Percentiles rank a stretch among this genome's conserved stretches.
Conservation (phyloP, 2,113 vertebrate species). For the Benitochromis conjunctus region DNA sequence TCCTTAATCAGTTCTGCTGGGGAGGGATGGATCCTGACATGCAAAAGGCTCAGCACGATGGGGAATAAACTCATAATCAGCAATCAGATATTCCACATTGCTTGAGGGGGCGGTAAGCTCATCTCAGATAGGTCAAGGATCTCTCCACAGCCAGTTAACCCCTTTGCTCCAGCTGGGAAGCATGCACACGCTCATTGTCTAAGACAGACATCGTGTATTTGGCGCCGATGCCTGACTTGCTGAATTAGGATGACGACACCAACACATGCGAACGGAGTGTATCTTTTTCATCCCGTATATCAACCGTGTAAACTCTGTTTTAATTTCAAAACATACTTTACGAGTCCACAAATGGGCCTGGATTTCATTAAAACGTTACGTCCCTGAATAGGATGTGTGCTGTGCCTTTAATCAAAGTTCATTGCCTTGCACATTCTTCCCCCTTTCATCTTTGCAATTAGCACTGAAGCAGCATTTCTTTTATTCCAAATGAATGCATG, state of each 20-base stretch:
- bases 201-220: slow-evolving; percentile 5
- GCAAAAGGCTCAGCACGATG: slow-evolving; percentile 67
- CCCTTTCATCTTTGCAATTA: slow-evolving; percentile 77
- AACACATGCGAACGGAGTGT: background rate
- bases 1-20: slow-evolving; percentile 73
- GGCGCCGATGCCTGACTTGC: slow-evolving; percentile 3
- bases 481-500: slow-evolving; percentile 76
- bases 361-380: slow-evolving; percentile 39
- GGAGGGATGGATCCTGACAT: slow-evolving; percentile 67
- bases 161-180: slow-evolving; percentile 52
- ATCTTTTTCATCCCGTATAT: background rate
- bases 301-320: slow-evolving; percentile 18
- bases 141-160: slow-evolving; percentile 69
- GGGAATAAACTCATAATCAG: slow-evolving; percentile 77
- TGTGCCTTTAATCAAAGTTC: slow-evolving; percentile 65
- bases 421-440: slow-evolving; percentile 68
- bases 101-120: slow-evolving; percentile 56
- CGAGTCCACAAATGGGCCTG: slow-evolving; percentile 7
- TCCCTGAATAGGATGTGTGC: slow-evolving; percentile 61
- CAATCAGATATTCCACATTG: slow-evolving; percentile 75
- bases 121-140: slow-evolving; percentile 75
- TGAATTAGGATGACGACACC: background rate
- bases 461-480: slow-evolving; percentile 72
- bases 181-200: slow-evolving; percentile 39
- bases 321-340: slow-evolving; percentile 11